phyloP scores from a whole-genome alignment of 2,888 invertebrate genomes.

The Perizoma affinitatum region DNA sequence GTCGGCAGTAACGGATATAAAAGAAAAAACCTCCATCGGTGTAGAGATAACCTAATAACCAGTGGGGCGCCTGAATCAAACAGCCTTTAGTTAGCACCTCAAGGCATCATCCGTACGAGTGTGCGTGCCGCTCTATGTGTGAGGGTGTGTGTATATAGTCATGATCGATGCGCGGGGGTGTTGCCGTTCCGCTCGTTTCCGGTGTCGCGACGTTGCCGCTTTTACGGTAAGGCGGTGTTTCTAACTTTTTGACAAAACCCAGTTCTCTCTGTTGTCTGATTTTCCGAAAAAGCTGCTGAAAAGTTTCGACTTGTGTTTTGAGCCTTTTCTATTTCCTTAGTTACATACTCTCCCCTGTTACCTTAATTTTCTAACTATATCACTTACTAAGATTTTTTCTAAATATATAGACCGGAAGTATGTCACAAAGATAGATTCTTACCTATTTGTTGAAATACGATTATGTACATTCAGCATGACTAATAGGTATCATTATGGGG shows the following conservation, averaged over 20 bases:
- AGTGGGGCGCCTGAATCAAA: slow-evolving; percentile 29
- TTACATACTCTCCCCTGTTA: no score
- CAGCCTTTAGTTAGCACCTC: slow-evolving; percentile 39
- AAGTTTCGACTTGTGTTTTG: no score
- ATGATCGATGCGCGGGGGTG: slow-evolving; percentile 86
- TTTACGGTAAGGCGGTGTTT: slow-evolving; percentile 57
- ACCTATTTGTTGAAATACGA: no score
- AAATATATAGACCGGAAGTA: no score
- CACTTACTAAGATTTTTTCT: no score
- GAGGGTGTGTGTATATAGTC: slow-evolving; percentile 57
- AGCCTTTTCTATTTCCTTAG: no score
- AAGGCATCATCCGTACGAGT: slow-evolving; percentile 42
- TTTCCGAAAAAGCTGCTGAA: slow-evolving; percentile 1
- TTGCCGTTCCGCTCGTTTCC: slow-evolving; percentile 87
- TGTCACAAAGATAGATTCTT: no score
- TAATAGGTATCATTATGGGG: no score
- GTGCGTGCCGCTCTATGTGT: slow-evolving; percentile 44
- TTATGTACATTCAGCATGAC: no score
- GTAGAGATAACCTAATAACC: slow-evolving; percentile 25
- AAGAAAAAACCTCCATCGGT: slow-evolving; percentile 17
- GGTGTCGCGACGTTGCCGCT: slow-evolving; percentile 75
- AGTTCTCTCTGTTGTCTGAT: slow-evolving; percentile 26
- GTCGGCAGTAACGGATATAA: slow-evolving; percentile 2
- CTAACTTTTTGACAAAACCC: slow-evolving; percentile 43
- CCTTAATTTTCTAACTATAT: no score